Base-by-base conservation (phyloP, 2,888 invertebrate species). In the Masnerella sp. region DNA sequence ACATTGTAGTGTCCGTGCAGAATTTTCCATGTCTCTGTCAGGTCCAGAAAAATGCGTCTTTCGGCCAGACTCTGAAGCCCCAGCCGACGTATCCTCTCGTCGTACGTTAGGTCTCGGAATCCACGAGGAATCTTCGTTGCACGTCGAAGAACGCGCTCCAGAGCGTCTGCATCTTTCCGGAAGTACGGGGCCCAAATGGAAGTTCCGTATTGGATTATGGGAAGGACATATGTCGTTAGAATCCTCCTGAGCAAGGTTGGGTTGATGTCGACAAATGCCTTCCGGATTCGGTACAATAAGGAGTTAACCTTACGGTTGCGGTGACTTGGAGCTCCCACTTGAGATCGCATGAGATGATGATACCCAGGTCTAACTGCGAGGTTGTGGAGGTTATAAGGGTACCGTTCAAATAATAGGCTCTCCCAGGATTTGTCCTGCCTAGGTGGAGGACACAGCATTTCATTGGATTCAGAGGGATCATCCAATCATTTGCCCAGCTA, bases 391-490 rank as follows among this genome's bases (percentile, higher is more conserved):
- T 11, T 0, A 51, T n/a, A 8, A 5, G 15, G 17, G n/a, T n/a
- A 11, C 2, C 4, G 1, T 15, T 11, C 1, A 56, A 15, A n/a
- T 5, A 15, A 9, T 56, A 42, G 0, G 8, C 1, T 1, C 15
- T 4, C 5, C 28, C 11, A 0, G 56, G 56, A 8, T 56, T 56
- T 0, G 7, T 7, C 2, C n/a, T 17, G 0, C 56, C 56, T 3
- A 56, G n/a, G 15, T 56, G 40, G 1, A 56, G 56, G 0, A 42
- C 30, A 4, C 11, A 18, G 42, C 42, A 42, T n/a, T 56, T 56
- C 0, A 11, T 8, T 5, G 30, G 38, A 17, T 42, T 56, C 7
- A 42, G 11, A 2, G 56, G 28, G 8, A 56, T 22, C 0, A 40
- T 11, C 38, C 38, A 52, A 15, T 14, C n/a, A 5, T 22, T 4